These are phyloP conservation scores for Grus americana DNA, from an alignment of 2,113 vertebrate genomes.

Conservation along the genomic window DNA sequence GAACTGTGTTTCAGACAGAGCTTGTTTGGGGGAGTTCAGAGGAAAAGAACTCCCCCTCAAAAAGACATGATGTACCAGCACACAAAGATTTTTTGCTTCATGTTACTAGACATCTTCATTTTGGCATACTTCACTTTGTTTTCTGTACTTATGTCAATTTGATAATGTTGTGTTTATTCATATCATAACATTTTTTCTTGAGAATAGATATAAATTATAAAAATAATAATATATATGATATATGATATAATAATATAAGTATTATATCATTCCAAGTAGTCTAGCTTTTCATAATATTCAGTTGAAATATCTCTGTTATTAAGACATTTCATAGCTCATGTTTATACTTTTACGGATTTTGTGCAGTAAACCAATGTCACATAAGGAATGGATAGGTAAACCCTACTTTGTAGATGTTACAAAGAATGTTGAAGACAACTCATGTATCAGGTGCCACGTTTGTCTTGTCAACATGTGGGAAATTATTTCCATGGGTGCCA, in stretches of 20 bases:
- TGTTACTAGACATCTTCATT: not conserved
- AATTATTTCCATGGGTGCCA: not conserved
- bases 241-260: not conserved
- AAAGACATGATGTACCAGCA: not conserved
- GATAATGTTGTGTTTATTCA: not conserved
- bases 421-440: not conserved
- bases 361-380: not conserved
- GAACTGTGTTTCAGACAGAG: not conserved
- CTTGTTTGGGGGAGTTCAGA: not conserved
- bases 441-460: not conserved
- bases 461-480: not conserved
- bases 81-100: not conserved
- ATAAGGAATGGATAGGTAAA: not conserved
- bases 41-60: not conserved
- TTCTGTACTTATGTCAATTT: not conserved
- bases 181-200: not conserved
- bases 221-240: not conserved
- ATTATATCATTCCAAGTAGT: not conserved
- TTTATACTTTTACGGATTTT: not conserved
- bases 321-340: not conserved
- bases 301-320: not conserved
- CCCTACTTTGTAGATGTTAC: not conserved
- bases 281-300: not conserved
- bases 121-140: not conserved
- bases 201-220: not conserved